These are phyloP conservation scores for Actinernus sp. DNA, from an alignment of 92 coral and sea anemone genomes.

Conservation along the genomic window DNA sequence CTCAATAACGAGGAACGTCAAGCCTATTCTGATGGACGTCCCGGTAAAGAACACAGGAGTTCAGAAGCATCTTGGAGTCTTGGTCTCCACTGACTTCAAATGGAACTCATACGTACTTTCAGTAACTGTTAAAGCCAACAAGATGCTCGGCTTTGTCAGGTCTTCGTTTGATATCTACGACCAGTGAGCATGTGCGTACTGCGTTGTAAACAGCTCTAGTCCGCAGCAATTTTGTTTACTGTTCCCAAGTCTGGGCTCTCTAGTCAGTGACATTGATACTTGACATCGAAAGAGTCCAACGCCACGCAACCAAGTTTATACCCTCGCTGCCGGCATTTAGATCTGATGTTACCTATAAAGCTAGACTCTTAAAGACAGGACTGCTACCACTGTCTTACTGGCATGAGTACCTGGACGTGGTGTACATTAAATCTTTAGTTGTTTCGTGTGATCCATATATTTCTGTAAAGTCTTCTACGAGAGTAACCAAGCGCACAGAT, in stretches of 20 bases:
- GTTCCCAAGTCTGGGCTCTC: conserved; percentile 39
- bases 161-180: too few species aligned
- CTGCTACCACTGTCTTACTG: not conserved
- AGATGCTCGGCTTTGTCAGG: too few species aligned
- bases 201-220: conserved; percentile 32
- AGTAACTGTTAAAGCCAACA: conserved; percentile 24
- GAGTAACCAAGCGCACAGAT: too few species aligned
- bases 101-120: conserved; percentile 14
- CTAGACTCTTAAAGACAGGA: not conserved
- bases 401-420: not conserved
- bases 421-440: too few species aligned
- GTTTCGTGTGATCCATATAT: too few species aligned
- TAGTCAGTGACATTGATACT: conserved; percentile 17
- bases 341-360: conserved; percentile 1
- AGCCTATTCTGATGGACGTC: not conserved
- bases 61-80: conserved; percentile 39
- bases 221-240: conserved; percentile 29
- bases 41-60: conserved; percentile 2
- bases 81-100: too few species aligned
- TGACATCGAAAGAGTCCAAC: conserved; percentile 2
- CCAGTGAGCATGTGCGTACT: not conserved
- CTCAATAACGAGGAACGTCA: too few species aligned
- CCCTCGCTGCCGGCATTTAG: not conserved
- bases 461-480: too few species aligned
- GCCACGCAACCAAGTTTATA: conserved; percentile 1